Evolutionary conservation across 1,140 invertebrate species (phyloP).

Genomic region (Drosophila parvula): DNA sequence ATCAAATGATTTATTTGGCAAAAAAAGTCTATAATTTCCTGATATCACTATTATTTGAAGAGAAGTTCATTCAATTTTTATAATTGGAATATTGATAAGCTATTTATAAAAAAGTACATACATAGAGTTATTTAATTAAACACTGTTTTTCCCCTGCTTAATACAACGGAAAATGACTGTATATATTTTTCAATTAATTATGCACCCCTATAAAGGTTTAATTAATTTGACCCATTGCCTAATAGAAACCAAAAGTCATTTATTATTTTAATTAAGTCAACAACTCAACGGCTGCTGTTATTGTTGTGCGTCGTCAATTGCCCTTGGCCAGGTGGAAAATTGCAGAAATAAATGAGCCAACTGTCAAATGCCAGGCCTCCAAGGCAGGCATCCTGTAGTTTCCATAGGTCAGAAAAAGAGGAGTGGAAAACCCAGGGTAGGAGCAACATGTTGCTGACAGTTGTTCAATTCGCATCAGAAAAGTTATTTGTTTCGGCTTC

Average conservation of each 20-base stretch:
- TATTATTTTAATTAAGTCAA: constrained; percentile 80
- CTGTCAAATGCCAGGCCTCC: constrained; percentile 63
- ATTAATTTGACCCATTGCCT: constrained; percentile 28
- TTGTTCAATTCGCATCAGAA: constrained; percentile 71
- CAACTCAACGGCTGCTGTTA: constrained; percentile 28
- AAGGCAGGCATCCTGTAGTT: constrained; percentile 10
- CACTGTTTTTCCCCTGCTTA: not conserved
- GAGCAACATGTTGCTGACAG: constrained; percentile 77
- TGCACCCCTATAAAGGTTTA: constrained; percentile 7
- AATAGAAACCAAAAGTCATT: constrained; percentile 66
- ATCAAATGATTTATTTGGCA: no score
- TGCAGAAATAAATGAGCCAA: constrained; percentile 59
- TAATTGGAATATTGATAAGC: not conserved
- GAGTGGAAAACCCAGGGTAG: constrained; percentile 12
- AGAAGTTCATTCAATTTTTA: not conserved
- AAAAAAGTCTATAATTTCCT: no score
- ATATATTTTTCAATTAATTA: constrained; percentile 27
- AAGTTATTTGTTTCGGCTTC: constrained; percentile 49
- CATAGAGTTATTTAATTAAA: not conserved
- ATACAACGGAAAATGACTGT: not conserved
- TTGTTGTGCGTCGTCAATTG: constrained; percentile 14
- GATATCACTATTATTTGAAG: not conserved
- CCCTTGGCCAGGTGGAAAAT: constrained; percentile 68
- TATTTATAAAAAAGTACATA: not conserved
- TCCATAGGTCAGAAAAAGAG: not conserved